Evolutionary conservation across 2,888 invertebrate genomes (phyloP).

Genomic region (Mimumesa dahlbomi): DNA sequence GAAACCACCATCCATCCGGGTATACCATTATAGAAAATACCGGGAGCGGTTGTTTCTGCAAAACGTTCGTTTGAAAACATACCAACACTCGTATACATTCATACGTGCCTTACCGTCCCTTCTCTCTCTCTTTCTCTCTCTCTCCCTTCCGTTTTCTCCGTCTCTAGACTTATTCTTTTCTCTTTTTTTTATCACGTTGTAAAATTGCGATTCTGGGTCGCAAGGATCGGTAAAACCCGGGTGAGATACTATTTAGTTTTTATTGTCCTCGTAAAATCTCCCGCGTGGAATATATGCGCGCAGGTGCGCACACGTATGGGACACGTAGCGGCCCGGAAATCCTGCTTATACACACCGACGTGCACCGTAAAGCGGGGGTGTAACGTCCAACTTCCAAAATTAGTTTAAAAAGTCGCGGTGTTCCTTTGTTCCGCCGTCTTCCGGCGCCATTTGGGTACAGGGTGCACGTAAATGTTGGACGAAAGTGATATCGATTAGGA

Average conservation of each 20-base stretch:
- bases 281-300: constrained; percentile 43
- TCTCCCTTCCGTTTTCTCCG: background rate
- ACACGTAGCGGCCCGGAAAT: constrained; percentile 35
- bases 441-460: background rate
- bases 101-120: constrained; percentile 35
- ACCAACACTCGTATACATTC: constrained; percentile 54
- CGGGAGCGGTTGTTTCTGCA: constrained; percentile 49
- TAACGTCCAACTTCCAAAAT: constrained; percentile 63
- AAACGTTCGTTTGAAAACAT: constrained; percentile 51
- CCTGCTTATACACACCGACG: constrained; percentile 27
- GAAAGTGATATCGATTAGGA: no score
- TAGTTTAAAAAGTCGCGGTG: constrained; percentile 61
- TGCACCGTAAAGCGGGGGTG: constrained; percentile 5
- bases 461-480: no score
- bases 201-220: constrained; percentile 51
- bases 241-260: constrained; percentile 68
- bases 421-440: background rate
- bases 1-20: constrained; percentile 40
- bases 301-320: constrained; percentile 19
- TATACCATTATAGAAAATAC: constrained; percentile 53
- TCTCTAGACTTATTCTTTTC: background rate
- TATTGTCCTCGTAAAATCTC: constrained; percentile 70
- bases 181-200: constrained; percentile 38
- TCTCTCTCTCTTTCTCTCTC: background rate
- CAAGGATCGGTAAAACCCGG: constrained; percentile 47